Evolutionary conservation across 2,113 vertebrate genomes (phyloP).

Genomic region (Brachyhypopomus occidentalis): DNA sequence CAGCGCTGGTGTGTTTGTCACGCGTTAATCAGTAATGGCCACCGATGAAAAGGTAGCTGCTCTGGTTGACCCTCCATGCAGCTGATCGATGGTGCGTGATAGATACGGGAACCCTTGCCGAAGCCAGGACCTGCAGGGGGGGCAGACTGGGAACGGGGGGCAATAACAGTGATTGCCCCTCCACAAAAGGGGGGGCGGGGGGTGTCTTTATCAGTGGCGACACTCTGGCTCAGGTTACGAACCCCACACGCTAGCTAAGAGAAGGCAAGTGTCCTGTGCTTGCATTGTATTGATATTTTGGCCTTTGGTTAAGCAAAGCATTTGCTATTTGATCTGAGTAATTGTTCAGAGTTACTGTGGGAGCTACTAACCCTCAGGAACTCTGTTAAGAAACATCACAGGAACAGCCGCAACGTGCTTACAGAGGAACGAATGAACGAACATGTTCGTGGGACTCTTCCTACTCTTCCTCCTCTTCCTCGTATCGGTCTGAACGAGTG

Average conservation of each 20-base stretch:
- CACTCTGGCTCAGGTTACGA: conserved; percentile 31
- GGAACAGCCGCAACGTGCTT: conserved; percentile 7
- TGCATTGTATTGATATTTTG: too few relatives aligned
- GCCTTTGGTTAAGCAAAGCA: too few relatives aligned
- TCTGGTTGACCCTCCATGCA: conserved; percentile 44
- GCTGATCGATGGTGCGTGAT: conserved; percentile 33
- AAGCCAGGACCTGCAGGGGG: conserved; percentile 27
- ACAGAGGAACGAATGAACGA: neutral
- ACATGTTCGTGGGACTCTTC: neutral
- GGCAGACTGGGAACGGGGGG: neutral
- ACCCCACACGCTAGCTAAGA: conserved; percentile 13
- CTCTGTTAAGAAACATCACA: neutral
- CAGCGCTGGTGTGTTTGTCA: conserved; percentile 37
- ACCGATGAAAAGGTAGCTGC: conserved; percentile 55
- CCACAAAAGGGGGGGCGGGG: neutral
- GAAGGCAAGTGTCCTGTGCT: neutral
- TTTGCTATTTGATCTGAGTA: too few relatives aligned
- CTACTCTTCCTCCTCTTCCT: neutral
- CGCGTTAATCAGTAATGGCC: conserved; percentile 67
- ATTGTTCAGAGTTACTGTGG: too few relatives aligned
- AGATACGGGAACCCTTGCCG: conserved; percentile 35
- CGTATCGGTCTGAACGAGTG: conserved; percentile 23
- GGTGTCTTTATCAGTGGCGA: conserved; percentile 35
- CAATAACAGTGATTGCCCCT: conserved; percentile 25
- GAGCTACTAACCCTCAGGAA: too few relatives aligned